Conservation (phyloP, 2,888 invertebrate species). For the Eutolmus rufibarbis region DNA sequence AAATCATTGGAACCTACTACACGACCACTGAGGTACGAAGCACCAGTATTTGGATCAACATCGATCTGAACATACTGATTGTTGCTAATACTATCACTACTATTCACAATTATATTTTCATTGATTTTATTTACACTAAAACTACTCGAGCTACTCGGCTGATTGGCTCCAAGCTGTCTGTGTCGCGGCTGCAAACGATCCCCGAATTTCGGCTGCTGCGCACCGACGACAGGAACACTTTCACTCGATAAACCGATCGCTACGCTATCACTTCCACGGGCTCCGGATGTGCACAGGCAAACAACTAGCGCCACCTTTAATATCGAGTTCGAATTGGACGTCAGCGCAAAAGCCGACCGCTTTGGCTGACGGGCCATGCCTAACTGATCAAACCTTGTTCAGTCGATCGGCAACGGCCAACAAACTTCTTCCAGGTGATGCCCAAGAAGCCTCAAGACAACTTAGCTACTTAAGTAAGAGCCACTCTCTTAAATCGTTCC, state of each 20-base stretch:
- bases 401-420: background rate
- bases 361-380: conserved; percentile 59
- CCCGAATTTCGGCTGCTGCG: conserved; percentile 54
- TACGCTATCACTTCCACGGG: background rate
- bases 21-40: background rate
- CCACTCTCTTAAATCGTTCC: background rate
- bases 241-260: background rate
- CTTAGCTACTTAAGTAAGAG: background rate
- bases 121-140: conserved; percentile 47
- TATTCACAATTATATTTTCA: conserved; percentile 31
- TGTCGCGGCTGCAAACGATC: conserved; percentile 57
- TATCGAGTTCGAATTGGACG: conserved; percentile 43
- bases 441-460: background rate
- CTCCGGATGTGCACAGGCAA: background rate
- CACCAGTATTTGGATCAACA: conserved; percentile 13
- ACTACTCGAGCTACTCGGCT: conserved; percentile 5
- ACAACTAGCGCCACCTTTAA: conserved; percentile 4
- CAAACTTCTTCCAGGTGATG: background rate
- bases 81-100: conserved; percentile 51
- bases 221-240: background rate
- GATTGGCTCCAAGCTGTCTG: conserved; percentile 51
- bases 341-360: conserved; percentile 55
- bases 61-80: conserved; percentile 1
- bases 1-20: background rate
- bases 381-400: conserved; percentile 51